phyloP scores from a whole-genome alignment of 2,797 vertebrate species.

The Acrossocheilus wenchowensis region DNA sequence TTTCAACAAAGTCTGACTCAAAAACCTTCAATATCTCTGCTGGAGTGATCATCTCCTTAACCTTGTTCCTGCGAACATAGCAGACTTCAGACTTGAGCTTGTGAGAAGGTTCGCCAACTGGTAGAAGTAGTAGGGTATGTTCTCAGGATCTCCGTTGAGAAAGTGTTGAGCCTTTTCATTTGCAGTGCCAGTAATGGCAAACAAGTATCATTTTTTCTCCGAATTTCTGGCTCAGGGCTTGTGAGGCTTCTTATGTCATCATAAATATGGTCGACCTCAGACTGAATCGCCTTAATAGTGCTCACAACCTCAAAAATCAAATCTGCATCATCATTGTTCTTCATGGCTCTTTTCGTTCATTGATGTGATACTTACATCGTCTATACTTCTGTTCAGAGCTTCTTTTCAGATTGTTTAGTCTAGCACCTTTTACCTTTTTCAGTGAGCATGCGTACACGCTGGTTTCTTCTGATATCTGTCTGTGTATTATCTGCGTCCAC shows the following conservation, averaged over 20 bases:
- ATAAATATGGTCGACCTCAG: constrained; percentile 6
- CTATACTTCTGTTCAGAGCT: constrained; percentile 24
- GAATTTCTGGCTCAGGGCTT: constrained; percentile 29
- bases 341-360: no score
- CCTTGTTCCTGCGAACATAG: no score
- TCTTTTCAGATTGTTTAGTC: neutral
- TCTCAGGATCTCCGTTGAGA: neutral
- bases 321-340: neutral
- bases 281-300: constrained; percentile 1
- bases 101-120: no score
- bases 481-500: neutral
- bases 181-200: constrained; percentile 11
- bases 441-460: neutral
- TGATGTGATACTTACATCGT: constrained; percentile 24
- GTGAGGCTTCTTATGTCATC: constrained; percentile 18
- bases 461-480: constrained; percentile 4
- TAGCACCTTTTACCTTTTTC: constrained; percentile 29
- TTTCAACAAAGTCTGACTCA: no score
- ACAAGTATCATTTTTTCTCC: neutral
- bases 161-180: constrained; percentile 8
- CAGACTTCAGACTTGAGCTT: no score
- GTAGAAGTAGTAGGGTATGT: neutral
- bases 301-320: constrained; percentile 29
- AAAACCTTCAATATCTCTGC: no score
- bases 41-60: no score